Percentiles rank a stretch among this genome's conserved stretches.
Evolutionary conservation across 2,888 invertebrate species (phyloP).

Genomic region (Ctena decussata): DNA sequence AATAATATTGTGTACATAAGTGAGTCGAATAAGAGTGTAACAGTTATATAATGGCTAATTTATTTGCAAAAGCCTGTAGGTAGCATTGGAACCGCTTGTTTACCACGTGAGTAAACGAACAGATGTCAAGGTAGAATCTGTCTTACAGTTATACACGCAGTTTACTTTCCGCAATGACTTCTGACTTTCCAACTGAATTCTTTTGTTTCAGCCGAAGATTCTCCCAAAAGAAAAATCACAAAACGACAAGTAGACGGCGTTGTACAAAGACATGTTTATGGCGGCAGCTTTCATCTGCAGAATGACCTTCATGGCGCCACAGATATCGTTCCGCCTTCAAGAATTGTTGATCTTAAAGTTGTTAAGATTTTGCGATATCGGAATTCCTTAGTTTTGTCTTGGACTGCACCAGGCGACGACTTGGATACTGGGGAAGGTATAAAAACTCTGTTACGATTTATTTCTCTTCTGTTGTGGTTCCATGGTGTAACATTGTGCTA

Average conservation of each 20-base stretch:
- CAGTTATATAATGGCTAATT: too few species aligned
- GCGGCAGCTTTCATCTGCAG: slow-evolving; percentile 6
- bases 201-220: neutral
- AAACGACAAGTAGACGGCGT: slow-evolving; percentile 23
- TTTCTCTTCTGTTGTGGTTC: too few species aligned
- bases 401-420: slow-evolving; percentile 79
- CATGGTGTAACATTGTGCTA: too few species aligned
- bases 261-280: slow-evolving; percentile 36
- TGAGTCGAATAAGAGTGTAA: too few species aligned
- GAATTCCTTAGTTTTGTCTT: slow-evolving; percentile 68
- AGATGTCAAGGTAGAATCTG: too few species aligned
- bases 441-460: neutral
- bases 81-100: too few species aligned
- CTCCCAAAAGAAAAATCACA: neutral
- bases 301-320: neutral
- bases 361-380: slow-evolving; percentile 62
- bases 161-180: too few species aligned
- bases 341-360: slow-evolving; percentile 74
- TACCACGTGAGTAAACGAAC: too few species aligned
- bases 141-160: too few species aligned
- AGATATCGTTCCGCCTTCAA: slow-evolving; percentile 68
- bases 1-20: too few species aligned
- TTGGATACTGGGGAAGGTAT: slow-evolving; percentile 74
- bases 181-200: neutral
- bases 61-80: too few species aligned